Conservation (phyloP, 2,113 vertebrate genomes). For the Ahaetulla prasina region DNA sequence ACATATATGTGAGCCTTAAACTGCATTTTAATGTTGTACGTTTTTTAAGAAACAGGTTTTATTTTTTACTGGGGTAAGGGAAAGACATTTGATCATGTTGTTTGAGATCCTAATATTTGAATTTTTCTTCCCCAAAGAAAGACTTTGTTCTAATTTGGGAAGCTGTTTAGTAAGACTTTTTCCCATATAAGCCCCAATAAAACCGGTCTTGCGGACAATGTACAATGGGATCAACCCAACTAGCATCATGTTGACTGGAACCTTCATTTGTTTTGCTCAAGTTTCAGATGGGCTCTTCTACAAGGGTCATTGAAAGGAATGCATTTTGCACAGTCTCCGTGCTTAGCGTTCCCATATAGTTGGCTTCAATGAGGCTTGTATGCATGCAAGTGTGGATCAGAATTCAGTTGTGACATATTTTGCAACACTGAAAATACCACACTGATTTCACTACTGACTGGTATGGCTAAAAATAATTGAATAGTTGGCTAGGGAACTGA, state of each 20-base stretch:
- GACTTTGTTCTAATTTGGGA: constrained; percentile 39
- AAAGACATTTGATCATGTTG: constrained; percentile 17
- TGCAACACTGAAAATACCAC: constrained; percentile 41
- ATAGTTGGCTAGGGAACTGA: constrained; percentile 57
- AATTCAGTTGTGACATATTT: constrained; percentile 31
- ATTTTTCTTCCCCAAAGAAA: constrained; percentile 34
- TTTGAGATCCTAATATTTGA: constrained; percentile 48
- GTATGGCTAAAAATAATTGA: constrained; percentile 57
- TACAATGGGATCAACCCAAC: not conserved
- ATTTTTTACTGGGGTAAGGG: constrained; percentile 1
- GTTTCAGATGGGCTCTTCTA: not conserved
- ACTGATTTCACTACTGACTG: constrained; percentile 56
- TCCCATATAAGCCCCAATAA: not conserved
- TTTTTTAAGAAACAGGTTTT: constrained; percentile 35
- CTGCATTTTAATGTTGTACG: constrained; percentile 51
- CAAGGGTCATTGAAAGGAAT: not conserved
- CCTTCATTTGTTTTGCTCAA: not conserved
- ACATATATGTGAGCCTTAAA: constrained; percentile 69
- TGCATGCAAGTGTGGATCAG: not conserved
- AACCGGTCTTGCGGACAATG: not conserved
- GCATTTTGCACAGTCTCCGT: not conserved
- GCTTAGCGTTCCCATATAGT: not conserved
- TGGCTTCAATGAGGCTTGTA: not conserved
- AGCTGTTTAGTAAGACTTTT: not conserved
- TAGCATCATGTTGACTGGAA: not conserved